Conservation (phyloP, 2,113 vertebrate species). For the Smithornis capensis region DNA sequence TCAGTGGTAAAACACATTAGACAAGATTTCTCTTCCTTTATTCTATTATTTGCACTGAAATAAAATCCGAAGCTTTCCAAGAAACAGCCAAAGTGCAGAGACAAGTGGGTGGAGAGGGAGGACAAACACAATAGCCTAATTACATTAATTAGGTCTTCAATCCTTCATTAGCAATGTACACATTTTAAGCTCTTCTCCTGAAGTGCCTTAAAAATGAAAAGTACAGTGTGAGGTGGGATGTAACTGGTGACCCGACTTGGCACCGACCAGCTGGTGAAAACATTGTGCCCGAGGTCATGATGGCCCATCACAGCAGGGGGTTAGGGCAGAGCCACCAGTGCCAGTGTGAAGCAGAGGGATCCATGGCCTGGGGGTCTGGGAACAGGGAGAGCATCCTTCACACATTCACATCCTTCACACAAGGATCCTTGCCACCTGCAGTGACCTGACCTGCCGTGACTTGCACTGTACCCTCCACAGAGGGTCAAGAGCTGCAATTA, state of each 20-base stretch:
- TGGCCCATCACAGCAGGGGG: not conserved
- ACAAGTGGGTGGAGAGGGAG: not conserved
- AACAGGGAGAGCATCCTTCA: not conserved
- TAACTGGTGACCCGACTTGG: not conserved
- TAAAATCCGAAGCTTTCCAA: not conserved
- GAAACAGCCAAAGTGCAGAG: not conserved
- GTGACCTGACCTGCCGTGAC: not conserved
- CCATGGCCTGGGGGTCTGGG: rapidly evolving
- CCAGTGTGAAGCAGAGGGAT: rapidly evolving
- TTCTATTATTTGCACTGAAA: not conserved
- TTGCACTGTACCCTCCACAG: not conserved
- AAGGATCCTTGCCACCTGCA: not conserved
- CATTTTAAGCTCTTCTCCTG: not conserved
- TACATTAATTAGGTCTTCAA: not conserved
- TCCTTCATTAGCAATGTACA: not conserved
- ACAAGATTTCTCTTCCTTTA: not conserved
- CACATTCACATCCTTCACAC: too few species aligned
- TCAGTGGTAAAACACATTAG: not conserved
- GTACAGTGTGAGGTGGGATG: rapidly evolving
- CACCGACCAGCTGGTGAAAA: not conserved
- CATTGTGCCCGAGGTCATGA: too few species aligned
- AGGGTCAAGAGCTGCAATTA: not conserved
- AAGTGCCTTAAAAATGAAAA: not conserved
- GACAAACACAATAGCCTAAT: not conserved
- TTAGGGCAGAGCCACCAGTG: rapidly evolving